Conservation (phyloP, 2,888 invertebrate species). For the Limnephilus marmoratus region DNA sequence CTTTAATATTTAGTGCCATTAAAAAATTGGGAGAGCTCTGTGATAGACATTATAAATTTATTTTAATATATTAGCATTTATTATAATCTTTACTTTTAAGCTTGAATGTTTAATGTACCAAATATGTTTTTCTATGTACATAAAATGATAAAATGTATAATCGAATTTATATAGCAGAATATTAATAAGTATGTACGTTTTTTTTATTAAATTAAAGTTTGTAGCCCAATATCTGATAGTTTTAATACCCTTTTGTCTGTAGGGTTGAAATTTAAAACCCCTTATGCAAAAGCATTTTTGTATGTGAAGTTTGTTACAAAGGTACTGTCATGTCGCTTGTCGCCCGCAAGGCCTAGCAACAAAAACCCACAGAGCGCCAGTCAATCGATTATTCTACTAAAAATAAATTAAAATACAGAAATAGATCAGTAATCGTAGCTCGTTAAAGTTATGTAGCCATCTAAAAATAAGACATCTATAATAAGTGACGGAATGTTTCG, state of each 20-base stretch:
- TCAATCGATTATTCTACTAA: not conserved
- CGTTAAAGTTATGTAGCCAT: constrained; percentile 1
- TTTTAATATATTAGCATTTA: constrained; percentile 10
- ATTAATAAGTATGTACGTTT: not conserved
- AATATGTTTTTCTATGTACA: not conserved
- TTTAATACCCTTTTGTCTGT: too few relatives aligned
- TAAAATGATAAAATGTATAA: not conserved
- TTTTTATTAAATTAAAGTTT: not conserved
- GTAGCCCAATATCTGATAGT: not conserved
- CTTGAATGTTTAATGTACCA: not conserved
- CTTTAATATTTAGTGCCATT: constrained; percentile 40
- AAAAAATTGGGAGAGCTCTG: constrained; percentile 8
- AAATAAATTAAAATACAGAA: not conserved
- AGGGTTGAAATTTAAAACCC: too few relatives aligned
- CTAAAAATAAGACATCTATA: not conserved
- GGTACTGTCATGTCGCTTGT: too few relatives aligned
- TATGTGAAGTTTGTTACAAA: too few relatives aligned
- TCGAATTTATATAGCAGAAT: not conserved
- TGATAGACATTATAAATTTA: constrained; percentile 4
- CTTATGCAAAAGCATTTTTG: too few relatives aligned
- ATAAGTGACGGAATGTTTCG: not conserved
- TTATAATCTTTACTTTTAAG: not conserved
- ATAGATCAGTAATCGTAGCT: not conserved
- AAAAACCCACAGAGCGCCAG: too few relatives aligned
- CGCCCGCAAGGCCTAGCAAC: too few relatives aligned